Percentiles rank a stretch among this genome's conserved stretches.
Evolutionary conservation across 2,888 invertebrate genomes (phyloP).

Genomic region (Yponomeuta malinellus): DNA sequence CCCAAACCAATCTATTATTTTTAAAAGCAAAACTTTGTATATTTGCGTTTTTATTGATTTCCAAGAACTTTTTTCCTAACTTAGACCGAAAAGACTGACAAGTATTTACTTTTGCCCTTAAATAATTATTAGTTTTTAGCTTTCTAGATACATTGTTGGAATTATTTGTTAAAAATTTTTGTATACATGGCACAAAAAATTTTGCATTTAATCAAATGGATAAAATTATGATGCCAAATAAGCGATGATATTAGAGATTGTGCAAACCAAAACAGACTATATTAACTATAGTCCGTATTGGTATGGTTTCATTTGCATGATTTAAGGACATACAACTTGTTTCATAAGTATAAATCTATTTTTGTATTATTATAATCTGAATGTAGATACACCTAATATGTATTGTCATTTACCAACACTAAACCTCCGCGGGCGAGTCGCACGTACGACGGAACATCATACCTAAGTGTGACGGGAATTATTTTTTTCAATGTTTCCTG

Average conservation of each 20-base stretch:
- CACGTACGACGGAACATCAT: too few species aligned
- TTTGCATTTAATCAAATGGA: not conserved
- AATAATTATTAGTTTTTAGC: not conserved
- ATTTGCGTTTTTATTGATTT: not conserved
- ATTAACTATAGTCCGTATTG: conserved; percentile 19
- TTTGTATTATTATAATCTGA: conserved; percentile 20
- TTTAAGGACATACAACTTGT: not conserved
- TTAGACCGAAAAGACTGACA: not conserved
- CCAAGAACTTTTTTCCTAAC: not conserved
- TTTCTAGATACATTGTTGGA: not conserved
- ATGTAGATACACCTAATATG: not conserved
- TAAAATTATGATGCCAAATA: conserved; percentile 3
- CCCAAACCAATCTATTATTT: not conserved
- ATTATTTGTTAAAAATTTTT: not conserved
- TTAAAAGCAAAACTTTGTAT: not conserved
- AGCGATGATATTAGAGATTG: not conserved
- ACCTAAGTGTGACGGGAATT: too few species aligned
- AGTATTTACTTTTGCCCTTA: not conserved
- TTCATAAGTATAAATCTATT: conserved; percentile 18
- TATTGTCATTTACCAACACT: conserved; percentile 9
- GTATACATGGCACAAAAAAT: not conserved
- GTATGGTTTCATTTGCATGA: conserved; percentile 7
- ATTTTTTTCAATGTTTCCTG: too few species aligned
- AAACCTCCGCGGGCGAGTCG: not conserved
- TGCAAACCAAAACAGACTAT: not conserved